Evolutionary conservation across 2,797 vertebrate species (phyloP), one percentile per base, ranked within the genome.

Genomic region (Sciaenops ocellatus): DNA sequence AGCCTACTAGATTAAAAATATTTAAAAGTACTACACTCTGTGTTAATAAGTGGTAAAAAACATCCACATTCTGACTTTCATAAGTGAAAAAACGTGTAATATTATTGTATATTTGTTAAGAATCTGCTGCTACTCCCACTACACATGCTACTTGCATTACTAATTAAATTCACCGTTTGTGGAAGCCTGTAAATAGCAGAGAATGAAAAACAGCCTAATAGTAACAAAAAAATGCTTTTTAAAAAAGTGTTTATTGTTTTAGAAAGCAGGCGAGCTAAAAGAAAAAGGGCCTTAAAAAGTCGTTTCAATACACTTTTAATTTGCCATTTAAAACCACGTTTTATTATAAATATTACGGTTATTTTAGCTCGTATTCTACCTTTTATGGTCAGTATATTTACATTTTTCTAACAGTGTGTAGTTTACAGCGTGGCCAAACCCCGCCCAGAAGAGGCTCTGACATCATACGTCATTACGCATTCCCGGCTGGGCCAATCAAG

Each of bases 401-500:
- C 80, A 61, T 83, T n/a, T 28, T 28, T 26, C 7, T 12, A 20
- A 3, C 24, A 3, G 20, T 26, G 17, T 52, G 65, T 38, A 50
- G 48, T 66, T 64, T 38, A 42, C 69, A 79, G 38, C 78, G 64
- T 78, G 69, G n/a, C 28, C 15, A 9, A 26, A 13, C 63, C 2
- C 48, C 72, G 15, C 54, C 28, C 78, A 17, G 10, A n/a, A 6
- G 34, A 34, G 28, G 9, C 6, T 22, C 17, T 13, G 48, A 1
- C 9, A 1, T 1, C 0, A 0, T 0, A 85, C 93, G 90, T 86
- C 80, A 75, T 77, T 5, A 80, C 90, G 92, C 17, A 20, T 4
- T 6, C 13, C 15, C 0, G 0, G 6, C 3, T 26, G 4, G 67
- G 9, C 93, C 92, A 94, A 93, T 94, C 34, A 18, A 69, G 59